phyloP scores from a whole-genome alignment of 2,888 invertebrate genomes.

The Netelia melanura region DNA sequence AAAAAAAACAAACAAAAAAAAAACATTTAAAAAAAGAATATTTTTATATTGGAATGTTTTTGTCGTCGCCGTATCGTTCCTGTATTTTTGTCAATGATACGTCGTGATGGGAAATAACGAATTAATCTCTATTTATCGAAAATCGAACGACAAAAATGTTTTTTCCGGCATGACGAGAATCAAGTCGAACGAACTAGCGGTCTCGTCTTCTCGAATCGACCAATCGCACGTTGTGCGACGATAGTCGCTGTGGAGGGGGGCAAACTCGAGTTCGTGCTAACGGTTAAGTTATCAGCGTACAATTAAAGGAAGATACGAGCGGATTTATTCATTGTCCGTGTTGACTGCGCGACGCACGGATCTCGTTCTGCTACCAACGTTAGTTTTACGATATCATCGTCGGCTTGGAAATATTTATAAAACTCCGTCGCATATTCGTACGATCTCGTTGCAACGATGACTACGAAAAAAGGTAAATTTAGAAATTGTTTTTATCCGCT shows the following conservation, averaged over 20 bases:
- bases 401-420: background rate
- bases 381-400: slow-evolving; percentile 14
- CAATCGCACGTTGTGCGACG: background rate
- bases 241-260: background rate
- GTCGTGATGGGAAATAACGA: background rate
- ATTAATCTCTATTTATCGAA: slow-evolving; percentile 1
- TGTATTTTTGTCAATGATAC: slow-evolving; percentile 30
- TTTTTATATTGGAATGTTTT: slow-evolving; percentile 51
- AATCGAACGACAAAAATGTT: background rate
- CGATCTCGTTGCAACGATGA: slow-evolving; percentile 21
- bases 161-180: background rate
- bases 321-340: slow-evolving; percentile 30
- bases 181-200: background rate
- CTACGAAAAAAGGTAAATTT: slow-evolving; percentile 30
- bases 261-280: background rate
- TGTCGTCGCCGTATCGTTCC: slow-evolving; percentile 7
- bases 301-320: slow-evolving; percentile 28
- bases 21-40: background rate
- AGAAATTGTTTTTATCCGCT: background rate
- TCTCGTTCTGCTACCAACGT: slow-evolving; percentile 9
- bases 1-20: background rate
- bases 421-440: background rate
- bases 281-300: background rate
- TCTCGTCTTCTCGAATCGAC: background rate
- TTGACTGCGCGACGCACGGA: slow-evolving; percentile 3